Evolutionary conservation across 2,113 vertebrate species (phyloP).

Genomic region (Dinomys branickii): DNA sequence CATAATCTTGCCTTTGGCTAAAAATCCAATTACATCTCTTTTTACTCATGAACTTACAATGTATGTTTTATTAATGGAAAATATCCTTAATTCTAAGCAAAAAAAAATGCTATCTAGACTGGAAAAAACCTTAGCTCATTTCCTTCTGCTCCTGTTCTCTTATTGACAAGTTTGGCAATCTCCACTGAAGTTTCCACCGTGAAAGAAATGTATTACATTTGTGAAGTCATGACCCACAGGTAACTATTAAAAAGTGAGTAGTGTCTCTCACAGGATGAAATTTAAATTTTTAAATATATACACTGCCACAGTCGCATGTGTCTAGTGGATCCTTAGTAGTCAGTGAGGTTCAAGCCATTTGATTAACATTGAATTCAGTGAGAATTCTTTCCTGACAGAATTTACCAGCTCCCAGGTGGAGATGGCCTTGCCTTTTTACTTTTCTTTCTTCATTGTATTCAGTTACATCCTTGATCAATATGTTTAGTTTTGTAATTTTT

Average conservation of each 20-base stretch:
- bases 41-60: conserved; percentile 64
- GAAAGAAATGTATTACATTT: not conserved
- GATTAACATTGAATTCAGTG: not conserved
- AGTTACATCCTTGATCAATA: not conserved
- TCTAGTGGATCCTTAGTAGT: not conserved
- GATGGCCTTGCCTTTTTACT: accelerated
- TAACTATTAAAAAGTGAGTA: not conserved
- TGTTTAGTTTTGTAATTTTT: not conserved
- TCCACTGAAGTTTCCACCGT: not conserved
- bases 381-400: not conserved
- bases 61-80: conserved; percentile 75
- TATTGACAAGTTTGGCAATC: not conserved
- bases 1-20: conserved; percentile 72
- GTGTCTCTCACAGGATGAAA: not conserved
- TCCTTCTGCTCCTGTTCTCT: not conserved
- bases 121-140: not conserved
- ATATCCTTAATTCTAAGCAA: conserved; percentile 54
- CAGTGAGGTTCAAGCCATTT: not conserved
- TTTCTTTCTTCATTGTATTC: not conserved
- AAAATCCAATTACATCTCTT: conserved; percentile 75
- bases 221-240: not conserved
- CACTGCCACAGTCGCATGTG: not conserved
- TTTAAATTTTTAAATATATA: not conserved
- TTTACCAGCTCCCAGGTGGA: not conserved
- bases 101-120: not conserved